Evolutionary conservation across 1,140 invertebrate genomes (phyloP).

Genomic region (Saccostrea echinata): DNA sequence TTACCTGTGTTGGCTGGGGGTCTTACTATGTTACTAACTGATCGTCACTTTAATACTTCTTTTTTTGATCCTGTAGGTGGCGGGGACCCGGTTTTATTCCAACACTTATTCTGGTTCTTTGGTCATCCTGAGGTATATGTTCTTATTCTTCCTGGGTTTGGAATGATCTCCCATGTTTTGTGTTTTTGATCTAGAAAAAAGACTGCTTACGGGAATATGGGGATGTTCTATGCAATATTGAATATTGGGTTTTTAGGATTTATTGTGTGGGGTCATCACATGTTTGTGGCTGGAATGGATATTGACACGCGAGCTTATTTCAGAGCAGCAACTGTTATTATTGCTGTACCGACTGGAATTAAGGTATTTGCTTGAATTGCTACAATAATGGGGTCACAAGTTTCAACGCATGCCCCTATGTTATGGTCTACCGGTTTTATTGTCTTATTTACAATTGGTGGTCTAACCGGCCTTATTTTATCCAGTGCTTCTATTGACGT

Average conservation of each 20-base stretch:
- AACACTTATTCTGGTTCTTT: conserved; percentile 91
- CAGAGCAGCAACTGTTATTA: conserved; percentile 87
- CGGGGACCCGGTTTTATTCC: conserved; percentile 87
- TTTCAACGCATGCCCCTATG: conserved; percentile 82
- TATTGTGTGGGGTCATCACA: conserved; percentile 78
- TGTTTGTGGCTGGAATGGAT: conserved; percentile 86
- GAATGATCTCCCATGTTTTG: conserved; percentile 69
- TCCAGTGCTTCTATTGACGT: conserved; percentile 87
- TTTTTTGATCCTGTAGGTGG: conserved; percentile 86
- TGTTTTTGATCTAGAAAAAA: conserved; percentile 62
- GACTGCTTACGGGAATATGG: conserved; percentile 63
- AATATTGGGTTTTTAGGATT: conserved; percentile 78
- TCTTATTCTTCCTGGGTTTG: conserved; percentile 83
- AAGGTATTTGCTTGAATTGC: conserved; percentile 84
- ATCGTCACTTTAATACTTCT: conserved; percentile 86
- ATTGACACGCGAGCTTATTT: conserved; percentile 87
- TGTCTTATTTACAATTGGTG: conserved; percentile 84
- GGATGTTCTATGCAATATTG: conserved; percentile 78
- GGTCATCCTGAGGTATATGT: conserved; percentile 90
- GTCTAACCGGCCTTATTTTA: conserved; percentile 82
- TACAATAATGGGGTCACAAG: conserved; percentile 78
- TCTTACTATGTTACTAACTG: conserved; percentile 87
- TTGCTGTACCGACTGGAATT: conserved; percentile 82
- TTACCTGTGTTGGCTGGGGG: conserved; percentile 87
- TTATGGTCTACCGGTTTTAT: conserved; percentile 87